Percentiles rank a stretch among this genome's conserved stretches.
Conservation (phyloP, 2,113 vertebrate genomes). For the Antechinus stuartii region DNA sequence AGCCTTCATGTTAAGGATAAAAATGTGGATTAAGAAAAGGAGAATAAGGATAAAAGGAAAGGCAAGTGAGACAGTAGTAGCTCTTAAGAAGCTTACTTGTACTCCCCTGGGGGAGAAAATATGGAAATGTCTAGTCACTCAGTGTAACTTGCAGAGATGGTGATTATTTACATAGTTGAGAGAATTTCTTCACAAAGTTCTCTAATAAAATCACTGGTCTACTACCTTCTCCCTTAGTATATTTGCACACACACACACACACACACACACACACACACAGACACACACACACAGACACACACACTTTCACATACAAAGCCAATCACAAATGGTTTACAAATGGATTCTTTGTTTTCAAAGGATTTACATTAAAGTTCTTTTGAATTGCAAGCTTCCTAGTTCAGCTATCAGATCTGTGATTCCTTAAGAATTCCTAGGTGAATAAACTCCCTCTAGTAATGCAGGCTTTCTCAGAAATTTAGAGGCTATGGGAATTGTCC, state of each 20-base stretch:
- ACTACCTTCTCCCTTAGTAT: background rate
- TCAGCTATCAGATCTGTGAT: background rate
- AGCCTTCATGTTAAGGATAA: background rate
- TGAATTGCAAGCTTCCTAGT: background rate
- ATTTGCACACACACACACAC: background rate
- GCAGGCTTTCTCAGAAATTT: background rate
- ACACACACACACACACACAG: no score
- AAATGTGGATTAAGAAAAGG: background rate
- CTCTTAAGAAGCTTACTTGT: background rate
- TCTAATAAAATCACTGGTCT: background rate
- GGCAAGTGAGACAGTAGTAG: background rate
- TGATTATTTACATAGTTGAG: background rate
- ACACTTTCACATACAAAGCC: background rate
- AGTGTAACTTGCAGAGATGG: background rate
- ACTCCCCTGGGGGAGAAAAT: background rate
- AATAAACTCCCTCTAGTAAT: background rate
- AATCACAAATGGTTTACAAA: background rate
- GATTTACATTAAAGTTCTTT: background rate
- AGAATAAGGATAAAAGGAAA: background rate
- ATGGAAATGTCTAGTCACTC: background rate
- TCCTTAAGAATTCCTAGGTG: background rate
- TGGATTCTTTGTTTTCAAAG: background rate
- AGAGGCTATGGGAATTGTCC: background rate
- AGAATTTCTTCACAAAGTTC: background rate
- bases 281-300: no score